phyloP scores from a whole-genome alignment of 2,113 vertebrate species.

The Calyptomena viridis region DNA sequence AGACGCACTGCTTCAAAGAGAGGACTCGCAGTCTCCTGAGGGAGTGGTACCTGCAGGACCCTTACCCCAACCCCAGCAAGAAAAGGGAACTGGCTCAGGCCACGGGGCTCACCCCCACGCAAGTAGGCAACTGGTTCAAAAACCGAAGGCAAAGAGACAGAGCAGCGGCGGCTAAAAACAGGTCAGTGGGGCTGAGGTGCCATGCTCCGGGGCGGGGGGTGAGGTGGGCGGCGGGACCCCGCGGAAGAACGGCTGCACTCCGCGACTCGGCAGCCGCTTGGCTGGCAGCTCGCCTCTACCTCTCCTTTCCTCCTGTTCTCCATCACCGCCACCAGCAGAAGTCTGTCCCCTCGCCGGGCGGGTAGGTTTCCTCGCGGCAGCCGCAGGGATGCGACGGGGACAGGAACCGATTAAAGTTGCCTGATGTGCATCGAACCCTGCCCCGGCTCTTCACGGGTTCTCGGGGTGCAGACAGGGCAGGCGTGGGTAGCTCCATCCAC shows the following conservation, averaged over 20 bases:
- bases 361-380: neutral
- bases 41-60: conserved; percentile 99
- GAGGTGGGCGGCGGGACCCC: neutral
- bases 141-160: conserved; percentile 99
- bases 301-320: neutral
- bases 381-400: neutral
- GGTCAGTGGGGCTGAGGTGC: conserved; percentile 78
- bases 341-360: neutral
- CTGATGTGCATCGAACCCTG: neutral
- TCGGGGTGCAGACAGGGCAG: neutral
- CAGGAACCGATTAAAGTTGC: neutral
- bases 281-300: neutral
- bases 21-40: conserved; percentile 97
- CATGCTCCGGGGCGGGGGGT: neutral
- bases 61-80: conserved; percentile 99
- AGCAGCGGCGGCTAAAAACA: conserved; percentile 98
- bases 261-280: neutral
- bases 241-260: neutral
- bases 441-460: neutral
- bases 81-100: conserved; percentile 99
- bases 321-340: neutral
- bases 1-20: conserved; percentile 99
- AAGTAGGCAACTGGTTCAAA: conserved; percentile 99
- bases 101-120: conserved; percentile 99
- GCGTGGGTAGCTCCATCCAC: neutral